Evolutionary conservation across 1,140 invertebrate genomes (phyloP).

Genomic region (Apis cerana): DNA sequence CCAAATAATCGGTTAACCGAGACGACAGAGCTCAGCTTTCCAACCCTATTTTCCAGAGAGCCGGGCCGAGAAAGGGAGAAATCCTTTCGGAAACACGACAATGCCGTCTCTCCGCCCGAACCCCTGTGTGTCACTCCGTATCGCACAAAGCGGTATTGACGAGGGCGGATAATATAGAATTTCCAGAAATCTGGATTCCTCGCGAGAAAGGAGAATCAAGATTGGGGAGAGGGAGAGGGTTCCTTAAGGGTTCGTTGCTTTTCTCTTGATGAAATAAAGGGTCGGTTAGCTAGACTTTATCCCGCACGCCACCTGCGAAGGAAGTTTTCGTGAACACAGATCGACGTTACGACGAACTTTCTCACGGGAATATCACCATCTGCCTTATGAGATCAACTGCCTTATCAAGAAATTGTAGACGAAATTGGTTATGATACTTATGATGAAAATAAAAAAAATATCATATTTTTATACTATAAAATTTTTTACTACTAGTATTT

Average conservation of each 20-base stretch:
- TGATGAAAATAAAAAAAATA: no score
- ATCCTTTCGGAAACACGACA: conserved; percentile 62
- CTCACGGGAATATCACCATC: conserved; percentile 50
- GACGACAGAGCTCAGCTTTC: conserved; percentile 60
- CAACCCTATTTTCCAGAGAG: conserved; percentile 57
- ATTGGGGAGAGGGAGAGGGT: conserved; percentile 38
- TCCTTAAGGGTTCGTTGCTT: conserved; percentile 63
- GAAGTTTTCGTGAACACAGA: conserved; percentile 44
- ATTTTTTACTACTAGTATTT: no score
- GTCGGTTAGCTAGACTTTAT: conserved; percentile 48
- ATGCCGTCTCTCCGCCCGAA: conserved; percentile 27
- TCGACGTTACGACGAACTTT: conserved; percentile 63
- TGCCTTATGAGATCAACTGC: conserved; percentile 21
- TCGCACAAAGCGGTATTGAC: conserved; percentile 55
- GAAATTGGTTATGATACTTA: no score
- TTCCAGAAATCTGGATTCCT: conserved; percentile 71
- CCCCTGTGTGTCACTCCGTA: conserved; percentile 58
- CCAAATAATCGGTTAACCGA: conserved; percentile 69
- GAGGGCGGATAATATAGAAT: conserved; percentile 63
- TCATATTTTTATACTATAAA: no score
- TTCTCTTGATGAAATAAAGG: conserved; percentile 52
- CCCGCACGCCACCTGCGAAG: conserved; percentile 36
- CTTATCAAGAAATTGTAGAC: background rate
- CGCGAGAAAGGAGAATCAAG: conserved; percentile 49
- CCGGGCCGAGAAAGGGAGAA: conserved; percentile 35